Conservation (phyloP, 2,797 vertebrate species). For the Antennarius maculatus region DNA sequence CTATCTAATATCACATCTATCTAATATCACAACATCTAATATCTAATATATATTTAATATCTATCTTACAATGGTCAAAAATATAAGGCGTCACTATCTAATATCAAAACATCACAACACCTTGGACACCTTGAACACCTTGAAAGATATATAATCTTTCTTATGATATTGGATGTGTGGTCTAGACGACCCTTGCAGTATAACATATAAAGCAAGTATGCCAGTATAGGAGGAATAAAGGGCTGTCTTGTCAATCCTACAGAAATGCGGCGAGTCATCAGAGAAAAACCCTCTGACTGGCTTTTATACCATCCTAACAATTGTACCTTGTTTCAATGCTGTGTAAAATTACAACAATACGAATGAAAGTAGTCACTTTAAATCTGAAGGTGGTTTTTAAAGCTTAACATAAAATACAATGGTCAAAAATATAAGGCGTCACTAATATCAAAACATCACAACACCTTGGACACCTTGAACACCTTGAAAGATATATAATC, state of each 20-base stretch:
- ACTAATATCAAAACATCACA: too few species aligned
- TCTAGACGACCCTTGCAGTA: neutral
- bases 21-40: too few species aligned
- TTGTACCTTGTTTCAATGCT: slow-evolving; percentile 11
- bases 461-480: too few species aligned
- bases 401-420: slow-evolving; percentile 34
- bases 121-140: too few species aligned
- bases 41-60: too few species aligned
- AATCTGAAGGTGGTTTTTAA: slow-evolving; percentile 38
- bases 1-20: too few species aligned
- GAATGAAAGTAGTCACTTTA: slow-evolving; percentile 11
- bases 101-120: too few species aligned
- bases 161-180: neutral
- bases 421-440: too few species aligned
- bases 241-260: slow-evolving; percentile 26
- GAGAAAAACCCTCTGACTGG: slow-evolving; percentile 17
- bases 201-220: slow-evolving; percentile 1
- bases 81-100: too few species aligned
- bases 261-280: slow-evolving; percentile 47
- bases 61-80: too few species aligned
- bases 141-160: too few species aligned
- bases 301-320: slow-evolving; percentile 48
- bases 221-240: slow-evolving; percentile 24
- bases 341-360: neutral
- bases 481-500: too few species aligned